These are phyloP conservation scores for Philhelius pedissequus DNA, from an alignment of 2,888 invertebrate species.

Conservation along the genomic window DNA sequence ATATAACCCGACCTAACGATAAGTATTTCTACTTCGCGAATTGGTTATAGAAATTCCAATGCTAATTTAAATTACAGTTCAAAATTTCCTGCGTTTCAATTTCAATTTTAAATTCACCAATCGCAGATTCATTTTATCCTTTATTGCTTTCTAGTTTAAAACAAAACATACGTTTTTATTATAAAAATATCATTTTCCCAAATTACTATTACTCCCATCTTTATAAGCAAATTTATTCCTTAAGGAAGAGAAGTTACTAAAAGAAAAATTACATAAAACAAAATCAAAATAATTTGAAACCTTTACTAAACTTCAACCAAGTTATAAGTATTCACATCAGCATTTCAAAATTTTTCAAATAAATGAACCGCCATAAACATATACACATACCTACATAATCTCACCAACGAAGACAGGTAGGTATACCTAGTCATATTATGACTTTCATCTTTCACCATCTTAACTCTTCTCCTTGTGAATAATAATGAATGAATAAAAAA, in stretches of 20 bases:
- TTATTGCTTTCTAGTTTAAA: background rate
- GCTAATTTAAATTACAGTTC: too few species aligned
- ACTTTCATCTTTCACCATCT: conserved; percentile 15
- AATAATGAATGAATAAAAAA: background rate
- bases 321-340: background rate
- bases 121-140: too few species aligned
- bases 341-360: background rate
- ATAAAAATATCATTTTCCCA: background rate
- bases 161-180: background rate
- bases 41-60: too few species aligned
- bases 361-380: background rate
- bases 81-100: too few species aligned
- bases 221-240: background rate
- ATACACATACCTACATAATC: background rate
- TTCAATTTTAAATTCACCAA: too few species aligned
- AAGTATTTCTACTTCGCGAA: too few species aligned
- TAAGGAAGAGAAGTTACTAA: background rate
- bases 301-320: background rate
- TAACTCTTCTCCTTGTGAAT: conserved; percentile 4
- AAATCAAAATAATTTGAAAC: background rate
- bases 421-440: background rate
- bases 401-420: background rate
- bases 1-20: too few species aligned
- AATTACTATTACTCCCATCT: background rate
- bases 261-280: background rate